Evolutionary conservation across 2,888 invertebrate species (phyloP), one percentile per base, ranked within the genome.

Genomic region (Drosophila vallismaia): DNA sequence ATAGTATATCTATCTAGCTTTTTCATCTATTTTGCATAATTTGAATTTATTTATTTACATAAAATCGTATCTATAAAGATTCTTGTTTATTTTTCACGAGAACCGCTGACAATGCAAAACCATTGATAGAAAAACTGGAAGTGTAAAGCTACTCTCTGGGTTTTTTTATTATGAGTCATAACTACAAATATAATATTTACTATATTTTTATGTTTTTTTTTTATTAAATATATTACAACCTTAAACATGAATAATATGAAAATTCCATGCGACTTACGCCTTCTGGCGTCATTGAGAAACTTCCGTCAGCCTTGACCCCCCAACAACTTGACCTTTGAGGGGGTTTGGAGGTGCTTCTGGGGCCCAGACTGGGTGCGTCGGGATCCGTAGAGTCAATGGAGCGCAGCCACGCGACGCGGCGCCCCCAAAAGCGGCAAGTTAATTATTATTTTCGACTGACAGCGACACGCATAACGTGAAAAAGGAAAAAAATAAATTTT

Each of bases 381-480:
- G 33, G 49, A 33, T 33, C 10, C 24, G 14, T 19, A 2, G 56
- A 70, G 48, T 46, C 82, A 82, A 82, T 82, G 79, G 57, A 78
- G 82, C 56, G 87, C 72, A 62, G 69, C 82, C 87, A 82, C 77
- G 87, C 82, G 82, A 84, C 75, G 67, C 74, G 70, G 55, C 54
- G 58, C 76, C 40, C 81, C 53, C 74, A 74, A 78, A 66, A 60
- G 71, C 66, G 67, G 53, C 71, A 76, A 84, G 64, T 73, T 78
- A 85, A 86, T 82, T 84, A 76, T 59, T 58, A 77, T 76, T 64
- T 63, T n/a, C 29, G 33, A 49, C 44, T 52, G 52, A 44, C 49
- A 40, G 28, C 50, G 59, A 68, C 79, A 79, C 54, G 86, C 75
- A 14, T 72, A 79, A 79, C 77, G 86, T 86, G 83, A 28, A 28